Conservation (phyloP, 2,797 vertebrate species). For the Triplophysa yarkandensis region DNA sequence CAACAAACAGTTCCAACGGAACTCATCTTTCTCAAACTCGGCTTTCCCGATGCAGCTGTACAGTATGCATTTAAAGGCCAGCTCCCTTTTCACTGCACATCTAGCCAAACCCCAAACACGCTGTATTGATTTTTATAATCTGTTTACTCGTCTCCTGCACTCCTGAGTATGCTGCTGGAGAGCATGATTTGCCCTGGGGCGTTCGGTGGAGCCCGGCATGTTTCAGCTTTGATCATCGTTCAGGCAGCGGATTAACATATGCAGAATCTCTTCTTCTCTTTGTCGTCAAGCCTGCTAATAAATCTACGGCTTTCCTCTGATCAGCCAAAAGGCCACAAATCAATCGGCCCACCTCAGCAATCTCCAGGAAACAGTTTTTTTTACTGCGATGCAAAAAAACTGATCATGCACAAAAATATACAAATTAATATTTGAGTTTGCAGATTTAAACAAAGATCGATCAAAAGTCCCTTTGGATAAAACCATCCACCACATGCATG, state of each 20-base stretch:
- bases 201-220: conserved; percentile 83
- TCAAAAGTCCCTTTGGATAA: not conserved
- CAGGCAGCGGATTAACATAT: conserved; percentile 82
- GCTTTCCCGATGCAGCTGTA: conserved; percentile 34
- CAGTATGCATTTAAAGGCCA: conserved; percentile 60
- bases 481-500: not conserved
- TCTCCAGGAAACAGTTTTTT: conserved; percentile 10
- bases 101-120: conserved; percentile 61
- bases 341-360: conserved; percentile 46
- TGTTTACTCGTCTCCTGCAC: conserved; percentile 75
- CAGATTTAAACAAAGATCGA: not conserved
- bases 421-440: not conserved
- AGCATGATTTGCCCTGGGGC: conserved; percentile 80
- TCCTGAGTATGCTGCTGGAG: conserved; percentile 71
- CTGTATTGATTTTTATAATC: conserved; percentile 77
- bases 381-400: conserved; percentile 15
- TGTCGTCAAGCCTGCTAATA: conserved; percentile 79
- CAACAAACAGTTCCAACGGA: not conserved
- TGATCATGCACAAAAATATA: not conserved
- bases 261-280: conserved; percentile 79
- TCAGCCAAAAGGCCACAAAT: conserved; percentile 59
- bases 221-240: conserved; percentile 85
- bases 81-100: conserved; percentile 55
- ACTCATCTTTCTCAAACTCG: conserved; percentile 19
- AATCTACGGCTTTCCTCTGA: conserved; percentile 71